These are phyloP conservation scores for Austrolebias charrua DNA, from an alignment of 2,797 vertebrate species.

Conservation along the genomic window DNA sequence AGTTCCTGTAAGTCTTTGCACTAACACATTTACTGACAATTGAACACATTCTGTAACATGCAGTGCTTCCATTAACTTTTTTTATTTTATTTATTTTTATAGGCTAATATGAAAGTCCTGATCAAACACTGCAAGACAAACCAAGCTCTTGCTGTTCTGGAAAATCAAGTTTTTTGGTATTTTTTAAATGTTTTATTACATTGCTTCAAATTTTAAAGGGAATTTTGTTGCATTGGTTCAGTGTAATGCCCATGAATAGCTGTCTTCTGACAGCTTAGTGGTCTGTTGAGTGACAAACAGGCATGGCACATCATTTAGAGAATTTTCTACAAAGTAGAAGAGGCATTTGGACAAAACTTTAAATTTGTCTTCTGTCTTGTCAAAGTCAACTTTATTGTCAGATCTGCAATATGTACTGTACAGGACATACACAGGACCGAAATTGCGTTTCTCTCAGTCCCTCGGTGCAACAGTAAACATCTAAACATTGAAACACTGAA, in stretches of 20 bases:
- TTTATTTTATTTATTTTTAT: constrained; percentile 5
- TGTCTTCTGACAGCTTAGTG: too few species aligned
- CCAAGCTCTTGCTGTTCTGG: constrained; percentile 83
- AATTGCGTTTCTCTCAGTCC: too few species aligned
- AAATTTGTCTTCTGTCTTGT: too few species aligned
- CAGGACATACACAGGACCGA: too few species aligned
- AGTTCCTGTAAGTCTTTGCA: constrained; percentile 80
- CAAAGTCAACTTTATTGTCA: too few species aligned
- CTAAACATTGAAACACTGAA: too few species aligned
- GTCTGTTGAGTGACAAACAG: too few species aligned
- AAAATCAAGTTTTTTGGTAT: constrained; percentile 83
- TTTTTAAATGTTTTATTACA: constrained; percentile 17
- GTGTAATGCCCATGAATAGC: background rate
- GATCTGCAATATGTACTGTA: too few species aligned
- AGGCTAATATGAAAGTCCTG: constrained; percentile 86
- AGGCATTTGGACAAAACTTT: too few species aligned
- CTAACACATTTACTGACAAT: background rate
- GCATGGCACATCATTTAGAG: too few species aligned
- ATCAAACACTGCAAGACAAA: constrained; percentile 89
- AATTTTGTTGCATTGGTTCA: background rate
- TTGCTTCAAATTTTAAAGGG: background rate
- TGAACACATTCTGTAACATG: background rate
- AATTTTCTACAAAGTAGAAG: too few species aligned
- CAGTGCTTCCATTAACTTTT: background rate
- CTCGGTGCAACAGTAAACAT: too few species aligned